These are phyloP conservation scores for Laothoe populi DNA, from an alignment of 2,888 invertebrate genomes.

Conservation along the genomic window DNA sequence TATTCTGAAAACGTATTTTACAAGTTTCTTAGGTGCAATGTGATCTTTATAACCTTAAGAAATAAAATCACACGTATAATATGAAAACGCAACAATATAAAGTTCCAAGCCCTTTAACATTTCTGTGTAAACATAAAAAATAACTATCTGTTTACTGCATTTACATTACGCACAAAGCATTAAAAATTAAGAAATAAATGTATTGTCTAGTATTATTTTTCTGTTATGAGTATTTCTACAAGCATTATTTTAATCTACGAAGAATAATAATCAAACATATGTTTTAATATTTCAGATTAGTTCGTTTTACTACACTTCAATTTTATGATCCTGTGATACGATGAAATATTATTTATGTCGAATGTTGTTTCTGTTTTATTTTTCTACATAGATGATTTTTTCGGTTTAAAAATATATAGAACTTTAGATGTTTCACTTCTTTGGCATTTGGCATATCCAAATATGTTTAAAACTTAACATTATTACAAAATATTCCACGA, in stretches of 20 bases:
- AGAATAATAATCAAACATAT: neutral
- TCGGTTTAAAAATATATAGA: neutral
- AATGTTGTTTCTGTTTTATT: neutral
- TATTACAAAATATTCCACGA: neutral
- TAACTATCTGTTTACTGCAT: too few relatives aligned
- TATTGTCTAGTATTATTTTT: neutral
- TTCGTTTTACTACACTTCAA: neutral
- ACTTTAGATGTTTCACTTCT: too few relatives aligned
- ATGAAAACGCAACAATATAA: too few relatives aligned
- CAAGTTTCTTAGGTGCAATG: neutral
- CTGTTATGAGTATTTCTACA: neutral
- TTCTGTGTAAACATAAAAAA: too few relatives aligned
- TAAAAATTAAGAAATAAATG: neutral
- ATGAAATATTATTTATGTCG: slow-evolving; percentile 9
- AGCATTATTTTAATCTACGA: neutral
- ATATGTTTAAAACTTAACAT: too few relatives aligned
- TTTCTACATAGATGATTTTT: neutral
- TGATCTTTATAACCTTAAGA: neutral
- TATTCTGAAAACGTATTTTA: neutral
- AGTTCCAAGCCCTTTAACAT: too few relatives aligned
- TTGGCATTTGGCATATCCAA: too few relatives aligned
- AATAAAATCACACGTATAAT: too few relatives aligned
- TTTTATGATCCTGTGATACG: slow-evolving; percentile 9
- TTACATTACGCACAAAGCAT: slow-evolving; percentile 16
- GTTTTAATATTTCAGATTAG: neutral